Evolutionary conservation across 1,140 invertebrate genomes (phyloP), one percentile per base, ranked within the genome.

Genomic region (Drusus annulatus): DNA sequence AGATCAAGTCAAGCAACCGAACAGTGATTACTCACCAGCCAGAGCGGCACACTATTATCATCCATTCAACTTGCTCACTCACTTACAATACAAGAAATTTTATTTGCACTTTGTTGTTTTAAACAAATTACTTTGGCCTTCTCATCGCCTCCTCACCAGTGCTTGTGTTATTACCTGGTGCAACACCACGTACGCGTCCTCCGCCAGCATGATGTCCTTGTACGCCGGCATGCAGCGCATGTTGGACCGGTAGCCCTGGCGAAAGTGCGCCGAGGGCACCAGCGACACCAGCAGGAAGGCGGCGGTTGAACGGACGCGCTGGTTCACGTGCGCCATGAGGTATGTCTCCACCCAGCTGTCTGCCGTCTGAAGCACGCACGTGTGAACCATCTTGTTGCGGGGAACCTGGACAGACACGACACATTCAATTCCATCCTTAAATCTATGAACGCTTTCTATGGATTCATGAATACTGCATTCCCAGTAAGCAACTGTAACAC

Each of bases 281-380:
- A 98, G 87, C 1, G 96, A 96, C 5, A 98, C 95, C 21, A 98
- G 89, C 31, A 98, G 89, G 85, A 95, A 94, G 19, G 96, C 96
- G 36, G 96, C 96, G 63, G 96, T 96, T 89, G 91, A 83, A 60
- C 97, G 90, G 68, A 98, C 97, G 36, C 96, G 89, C 78, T 95
- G 95, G 87, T 97, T 96, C 62, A 91, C 92, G 85, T 98, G 95
- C 16, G 93, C 95, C 60, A 98, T 92, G 10, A 98, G 90, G 87
- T 96, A 98, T 80, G 95, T 93, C 89, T 98, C 96, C 51, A 98
- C 90, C 97, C 97, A 98, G 3, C 91, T 94, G 73, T 98, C 96
- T 82, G 97, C 92, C 15, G 94, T 95, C 84, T 94, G 93, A 10
- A 98, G 90, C 0, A 97, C 96, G 94, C 96, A 98, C 56, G 93